These are phyloP conservation scores for Echinarachnius parma DNA, from an alignment of 53 echinoderm and acorn worm genomes.

Conservation along the genomic window DNA sequence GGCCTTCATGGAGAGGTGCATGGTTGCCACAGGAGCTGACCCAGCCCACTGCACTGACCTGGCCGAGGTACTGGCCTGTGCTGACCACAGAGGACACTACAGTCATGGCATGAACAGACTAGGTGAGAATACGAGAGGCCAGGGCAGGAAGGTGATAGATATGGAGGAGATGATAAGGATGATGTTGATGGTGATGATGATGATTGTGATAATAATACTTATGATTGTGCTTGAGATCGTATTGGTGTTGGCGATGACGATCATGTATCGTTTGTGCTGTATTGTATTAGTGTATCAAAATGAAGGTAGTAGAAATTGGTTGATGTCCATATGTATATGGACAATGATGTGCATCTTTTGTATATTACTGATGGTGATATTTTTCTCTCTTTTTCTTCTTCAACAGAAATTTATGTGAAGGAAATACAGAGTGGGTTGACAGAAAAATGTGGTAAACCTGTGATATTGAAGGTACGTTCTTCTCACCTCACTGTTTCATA, in stretches of 20 bases:
- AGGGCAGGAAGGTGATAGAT: neutral
- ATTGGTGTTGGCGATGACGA: neutral
- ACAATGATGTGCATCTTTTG: too few species aligned
- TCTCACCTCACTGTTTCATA: too few species aligned
- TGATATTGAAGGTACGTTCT: constrained; percentile 58
- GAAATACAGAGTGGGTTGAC: constrained; percentile 78
- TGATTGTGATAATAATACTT: too few species aligned
- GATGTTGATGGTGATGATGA: too few species aligned
- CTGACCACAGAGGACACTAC: constrained; percentile 86
- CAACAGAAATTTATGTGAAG: constrained; percentile 83
- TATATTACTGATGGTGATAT: too few species aligned
- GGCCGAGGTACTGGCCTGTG: constrained; percentile 65
- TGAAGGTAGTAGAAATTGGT: too few species aligned
- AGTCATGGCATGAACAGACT: constrained; percentile 94
- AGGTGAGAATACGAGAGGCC: constrained; percentile 54
- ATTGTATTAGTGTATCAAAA: too few species aligned
- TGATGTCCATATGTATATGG: too few species aligned
- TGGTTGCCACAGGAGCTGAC: constrained; percentile 57
- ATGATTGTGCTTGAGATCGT: neutral
- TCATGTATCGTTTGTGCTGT: neutral
- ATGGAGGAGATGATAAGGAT: too few species aligned
- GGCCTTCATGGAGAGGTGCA: constrained; percentile 73
- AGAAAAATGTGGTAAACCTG: constrained; percentile 73
- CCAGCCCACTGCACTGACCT: constrained; percentile 55
- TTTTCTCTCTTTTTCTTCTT: neutral